Conservation (phyloP, 1,140 invertebrate genomes). For the Branchinecta lynchi region DNA sequence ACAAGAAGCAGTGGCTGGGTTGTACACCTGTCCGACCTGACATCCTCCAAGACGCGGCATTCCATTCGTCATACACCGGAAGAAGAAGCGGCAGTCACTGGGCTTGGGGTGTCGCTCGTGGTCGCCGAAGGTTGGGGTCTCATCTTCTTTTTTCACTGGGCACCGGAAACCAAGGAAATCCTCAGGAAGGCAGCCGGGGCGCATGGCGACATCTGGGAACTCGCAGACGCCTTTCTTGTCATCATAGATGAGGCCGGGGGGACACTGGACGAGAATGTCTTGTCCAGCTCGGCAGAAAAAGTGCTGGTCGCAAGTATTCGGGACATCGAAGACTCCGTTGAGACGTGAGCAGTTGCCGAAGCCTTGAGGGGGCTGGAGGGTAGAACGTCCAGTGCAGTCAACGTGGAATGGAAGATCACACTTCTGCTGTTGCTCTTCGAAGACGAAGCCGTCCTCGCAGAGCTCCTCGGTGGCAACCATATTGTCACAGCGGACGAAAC, state of each 20-base stretch:
- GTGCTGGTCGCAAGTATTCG: conserved; percentile 19
- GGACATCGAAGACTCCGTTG: conserved; percentile 18
- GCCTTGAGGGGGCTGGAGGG: conserved; percentile 24
- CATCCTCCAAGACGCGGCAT: conserved; percentile 31
- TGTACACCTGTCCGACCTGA: conserved; percentile 33
- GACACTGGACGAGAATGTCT: conserved; percentile 27
- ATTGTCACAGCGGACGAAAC: conserved; percentile 30
- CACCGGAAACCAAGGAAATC: conserved; percentile 28
- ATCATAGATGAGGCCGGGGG: conserved; percentile 33
- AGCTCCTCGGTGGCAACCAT: conserved; percentile 27
- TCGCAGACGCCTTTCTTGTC: conserved; percentile 24
- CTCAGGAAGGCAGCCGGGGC: conserved; percentile 23
- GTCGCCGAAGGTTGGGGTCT: conserved; percentile 24
- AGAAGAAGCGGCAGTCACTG: conserved; percentile 30
- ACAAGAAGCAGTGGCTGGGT: conserved; percentile 31
- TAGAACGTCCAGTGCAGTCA: conserved; percentile 28
- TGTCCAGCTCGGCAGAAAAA: conserved; percentile 16
- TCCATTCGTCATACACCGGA: conserved; percentile 30
- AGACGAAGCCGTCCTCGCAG: conserved; percentile 34
- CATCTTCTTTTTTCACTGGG: conserved; percentile 23
- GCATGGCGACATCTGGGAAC: conserved; percentile 24
- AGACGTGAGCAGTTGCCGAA: conserved; percentile 19
- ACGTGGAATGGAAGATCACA: conserved; percentile 33
- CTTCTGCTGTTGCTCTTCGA: conserved; percentile 26
- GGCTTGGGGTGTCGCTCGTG: conserved; percentile 27